Base-by-base conservation (phyloP, 2,888 invertebrate species). In the Drosophila maculinotata region DNA sequence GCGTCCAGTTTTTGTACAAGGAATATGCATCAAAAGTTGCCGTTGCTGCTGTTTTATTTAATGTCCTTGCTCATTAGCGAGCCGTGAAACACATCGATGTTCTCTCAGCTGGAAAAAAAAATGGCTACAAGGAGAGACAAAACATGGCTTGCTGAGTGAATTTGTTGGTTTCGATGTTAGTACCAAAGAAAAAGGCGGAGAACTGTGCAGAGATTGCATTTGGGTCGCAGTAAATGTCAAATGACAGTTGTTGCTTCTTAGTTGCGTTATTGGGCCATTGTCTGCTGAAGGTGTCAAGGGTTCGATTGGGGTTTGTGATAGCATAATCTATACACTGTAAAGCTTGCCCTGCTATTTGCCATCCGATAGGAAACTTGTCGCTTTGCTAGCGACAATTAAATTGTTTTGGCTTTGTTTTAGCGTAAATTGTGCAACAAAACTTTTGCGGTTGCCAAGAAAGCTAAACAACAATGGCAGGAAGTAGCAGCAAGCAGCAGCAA, bases 351-450 rank as follows among this genome's bases (percentile, higher is more conserved):
- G 10, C 12, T 12, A 42, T 45, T 48, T 31, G 33, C 31, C 36
- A 35, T 17, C n/a, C 33, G 53, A 30, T 48, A 35, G 45, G 25
- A 52, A 54, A 30, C 49, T 33, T 38, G 66, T 47, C 63, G 58
- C 66, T 62, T 68, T 62, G 56, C 66, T 38, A 62, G 79, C 76
- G 77, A 78, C 82, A 83, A 83, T 83, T 83, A 84, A 83, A 79
- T 82, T 83, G 80, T 83, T 84, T 76, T 84, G 80, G 82, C 78
- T 84, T 84, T 78, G 79, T 79, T 82, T 80, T 66, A 82, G 76
- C 73, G 68, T 67, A 82, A 83, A 79, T 83, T 84, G 79, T 79
- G 83, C 83, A 81, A 81, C 82, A 80, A 80, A 80, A 80, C 67
- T 82, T 80, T 82, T 74, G 80, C 71, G 80, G 83, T 72, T 67